Conservation (phyloP, 2,797 vertebrate species). For the Cyclura pinguis region DNA sequence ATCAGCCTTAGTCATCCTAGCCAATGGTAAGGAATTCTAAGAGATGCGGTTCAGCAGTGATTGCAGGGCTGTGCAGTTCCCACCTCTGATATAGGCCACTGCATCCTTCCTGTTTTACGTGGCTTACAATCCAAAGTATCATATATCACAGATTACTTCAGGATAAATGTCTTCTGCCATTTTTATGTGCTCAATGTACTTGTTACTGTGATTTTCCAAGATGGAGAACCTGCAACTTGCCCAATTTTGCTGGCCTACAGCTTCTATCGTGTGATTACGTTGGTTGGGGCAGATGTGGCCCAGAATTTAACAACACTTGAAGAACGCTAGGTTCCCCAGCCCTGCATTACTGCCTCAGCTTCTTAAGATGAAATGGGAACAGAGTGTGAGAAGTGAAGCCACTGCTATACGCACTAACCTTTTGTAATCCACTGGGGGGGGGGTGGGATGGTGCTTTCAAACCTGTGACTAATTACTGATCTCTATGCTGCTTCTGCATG, state of each 20-base stretch:
- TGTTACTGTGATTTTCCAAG: background rate
- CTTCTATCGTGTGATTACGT: background rate
- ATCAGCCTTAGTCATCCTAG: no score
- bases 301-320: background rate
- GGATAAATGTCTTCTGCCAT: background rate
- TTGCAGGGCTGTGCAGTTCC: no score
- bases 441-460: conserved; percentile 48
- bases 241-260: background rate
- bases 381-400: conserved; percentile 46
- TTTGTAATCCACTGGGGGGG: conserved; percentile 42
- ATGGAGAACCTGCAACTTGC: background rate
- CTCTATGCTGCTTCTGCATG: conserved; percentile 55
- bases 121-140: background rate
- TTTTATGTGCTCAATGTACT: background rate
- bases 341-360: background rate
- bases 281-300: background rate
- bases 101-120: background rate
- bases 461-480: conserved; percentile 63
- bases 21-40: no score
- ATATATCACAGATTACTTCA: background rate
- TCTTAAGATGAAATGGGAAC: conserved; percentile 43
- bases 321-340: background rate
- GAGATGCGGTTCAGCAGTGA: no score
- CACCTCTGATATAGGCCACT: no score
- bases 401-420: conserved; percentile 44